Conservation (phyloP, 2,113 vertebrate genomes). For the Laticauda laticaudata region DNA sequence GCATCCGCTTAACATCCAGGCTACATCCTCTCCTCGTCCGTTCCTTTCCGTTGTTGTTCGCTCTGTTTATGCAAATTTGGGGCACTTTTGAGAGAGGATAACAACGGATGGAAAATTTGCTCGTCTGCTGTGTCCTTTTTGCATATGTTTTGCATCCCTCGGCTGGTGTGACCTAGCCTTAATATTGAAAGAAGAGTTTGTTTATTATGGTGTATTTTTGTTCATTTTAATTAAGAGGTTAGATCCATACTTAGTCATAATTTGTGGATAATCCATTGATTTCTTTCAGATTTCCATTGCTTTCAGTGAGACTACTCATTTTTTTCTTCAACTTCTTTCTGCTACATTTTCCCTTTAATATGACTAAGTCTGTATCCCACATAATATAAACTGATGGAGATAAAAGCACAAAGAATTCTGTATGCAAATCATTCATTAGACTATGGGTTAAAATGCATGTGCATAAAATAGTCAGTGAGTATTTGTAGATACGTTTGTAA, state of each 20-base stretch:
- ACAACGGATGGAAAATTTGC: too few species aligned
- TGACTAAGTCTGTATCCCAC: background rate
- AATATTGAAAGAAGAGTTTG: background rate
- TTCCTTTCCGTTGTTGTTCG: too few species aligned
- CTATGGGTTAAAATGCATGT: background rate
- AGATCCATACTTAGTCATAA: background rate
- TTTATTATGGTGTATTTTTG: background rate
- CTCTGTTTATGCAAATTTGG: too few species aligned
- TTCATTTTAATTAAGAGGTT: background rate
- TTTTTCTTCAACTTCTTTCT: background rate
- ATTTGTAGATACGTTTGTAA: conserved; percentile 41
- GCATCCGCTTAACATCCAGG: too few species aligned
- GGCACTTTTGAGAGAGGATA: too few species aligned
- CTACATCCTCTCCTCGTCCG: too few species aligned
- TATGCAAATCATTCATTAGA: background rate
- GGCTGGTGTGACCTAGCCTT: background rate
- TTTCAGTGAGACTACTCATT: background rate
- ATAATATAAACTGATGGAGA: background rate
- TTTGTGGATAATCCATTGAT: background rate
- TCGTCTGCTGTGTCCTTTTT: too few species aligned
- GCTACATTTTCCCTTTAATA: background rate
- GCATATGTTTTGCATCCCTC: too few species aligned
- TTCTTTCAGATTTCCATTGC: background rate
- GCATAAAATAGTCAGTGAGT: conserved; percentile 48
- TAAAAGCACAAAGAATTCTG: background rate